Conservation (phyloP, 2,113 vertebrate genomes). For the Eulacestoma nigropectus region DNA sequence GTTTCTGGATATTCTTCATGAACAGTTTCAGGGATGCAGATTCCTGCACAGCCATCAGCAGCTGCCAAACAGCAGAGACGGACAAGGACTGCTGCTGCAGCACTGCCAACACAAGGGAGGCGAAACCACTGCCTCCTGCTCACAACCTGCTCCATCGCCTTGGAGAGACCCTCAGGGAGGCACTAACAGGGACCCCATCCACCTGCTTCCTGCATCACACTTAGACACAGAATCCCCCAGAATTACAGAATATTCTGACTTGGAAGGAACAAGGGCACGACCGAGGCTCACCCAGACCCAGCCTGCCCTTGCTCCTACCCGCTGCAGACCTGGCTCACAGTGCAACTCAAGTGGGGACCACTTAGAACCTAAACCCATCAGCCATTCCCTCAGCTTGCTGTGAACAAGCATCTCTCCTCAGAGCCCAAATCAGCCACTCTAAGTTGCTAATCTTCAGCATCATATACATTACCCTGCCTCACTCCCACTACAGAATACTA, state of each 20-base stretch:
- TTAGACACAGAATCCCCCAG: background rate
- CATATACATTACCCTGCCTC: background rate
- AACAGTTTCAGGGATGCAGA: slow-evolving; percentile 19
- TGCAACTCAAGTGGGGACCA: background rate
- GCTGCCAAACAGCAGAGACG: slow-evolving; percentile 64
- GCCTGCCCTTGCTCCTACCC: background rate
- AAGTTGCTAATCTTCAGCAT: background rate
- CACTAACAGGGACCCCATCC: background rate
- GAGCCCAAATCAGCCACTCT: background rate
- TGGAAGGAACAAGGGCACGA: background rate
- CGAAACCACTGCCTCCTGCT: background rate
- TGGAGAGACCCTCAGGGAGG: background rate
- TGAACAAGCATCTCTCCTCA: background rate
- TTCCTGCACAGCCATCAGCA: slow-evolving; percentile 58
- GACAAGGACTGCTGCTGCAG: slow-evolving; percentile 60
- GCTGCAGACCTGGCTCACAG: background rate
- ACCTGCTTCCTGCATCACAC: background rate
- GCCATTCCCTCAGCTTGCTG: background rate
- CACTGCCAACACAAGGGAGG: background rate
- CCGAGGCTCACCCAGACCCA: background rate
- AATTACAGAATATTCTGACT: background rate
- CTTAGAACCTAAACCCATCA: background rate
- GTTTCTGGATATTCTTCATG: slow-evolving; percentile 65
- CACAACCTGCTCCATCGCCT: background rate
- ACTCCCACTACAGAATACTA: background rate